phyloP scores from a whole-genome alignment of 2,888 invertebrate genomes.

The Acrobasis consociella region DNA sequence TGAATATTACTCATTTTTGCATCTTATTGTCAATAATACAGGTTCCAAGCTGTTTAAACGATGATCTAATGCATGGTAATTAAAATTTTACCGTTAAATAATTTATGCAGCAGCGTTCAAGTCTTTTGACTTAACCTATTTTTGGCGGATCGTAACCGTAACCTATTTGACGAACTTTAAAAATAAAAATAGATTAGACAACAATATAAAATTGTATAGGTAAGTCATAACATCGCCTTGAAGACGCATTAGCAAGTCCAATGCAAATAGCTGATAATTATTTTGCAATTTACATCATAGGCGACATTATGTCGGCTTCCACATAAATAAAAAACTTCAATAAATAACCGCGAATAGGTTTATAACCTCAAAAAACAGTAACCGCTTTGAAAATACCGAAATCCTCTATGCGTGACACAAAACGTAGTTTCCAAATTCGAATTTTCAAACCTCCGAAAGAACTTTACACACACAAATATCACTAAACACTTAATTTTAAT shows the following conservation, averaged over 20 bases:
- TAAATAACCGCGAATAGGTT: slow-evolving; percentile 47
- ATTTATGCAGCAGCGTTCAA: slow-evolving; percentile 45
- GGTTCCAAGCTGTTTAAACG: slow-evolving; percentile 16
- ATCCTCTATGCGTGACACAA: slow-evolving; percentile 41
- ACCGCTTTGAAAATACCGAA: slow-evolving; percentile 58
- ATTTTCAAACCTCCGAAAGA: slow-evolving; percentile 44
- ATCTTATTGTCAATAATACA: slow-evolving; percentile 17
- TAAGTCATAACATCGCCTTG: slow-evolving; percentile 36
- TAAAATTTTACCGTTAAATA: slow-evolving; percentile 19
- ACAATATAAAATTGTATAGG: background rate
- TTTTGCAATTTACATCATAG: slow-evolving; percentile 72
- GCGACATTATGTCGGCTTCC: slow-evolving; percentile 45
- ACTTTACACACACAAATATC: slow-evolving; percentile 46
- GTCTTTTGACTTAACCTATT: slow-evolving; percentile 54
- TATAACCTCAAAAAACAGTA: slow-evolving; percentile 53
- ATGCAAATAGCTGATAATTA: slow-evolving; percentile 63
- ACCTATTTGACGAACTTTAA: slow-evolving; percentile 46
- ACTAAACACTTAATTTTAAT: slow-evolving; percentile 62
- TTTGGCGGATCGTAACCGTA: slow-evolving; percentile 42
- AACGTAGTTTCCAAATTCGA: slow-evolving; percentile 29
- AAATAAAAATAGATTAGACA: slow-evolving; percentile 40
- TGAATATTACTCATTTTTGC: slow-evolving; percentile 11
- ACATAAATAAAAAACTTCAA: slow-evolving; percentile 48
- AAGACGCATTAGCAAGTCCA: slow-evolving; percentile 43
- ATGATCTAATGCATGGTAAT: slow-evolving; percentile 13